These are phyloP conservation scores for Botia kubotai DNA, from an alignment of 2,797 vertebrate genomes.

Conservation along the genomic window DNA sequence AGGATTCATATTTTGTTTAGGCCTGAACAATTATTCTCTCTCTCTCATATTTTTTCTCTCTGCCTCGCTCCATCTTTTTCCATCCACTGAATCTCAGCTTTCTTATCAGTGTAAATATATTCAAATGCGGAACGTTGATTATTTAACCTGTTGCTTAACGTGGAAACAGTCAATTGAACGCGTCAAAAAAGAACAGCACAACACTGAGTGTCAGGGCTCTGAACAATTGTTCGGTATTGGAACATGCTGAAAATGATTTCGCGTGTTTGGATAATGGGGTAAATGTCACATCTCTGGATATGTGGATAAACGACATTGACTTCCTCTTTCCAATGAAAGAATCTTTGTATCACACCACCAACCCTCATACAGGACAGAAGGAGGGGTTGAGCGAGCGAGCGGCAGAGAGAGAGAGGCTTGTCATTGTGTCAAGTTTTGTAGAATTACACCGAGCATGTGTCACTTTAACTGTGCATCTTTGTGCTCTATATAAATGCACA, in stretches of 20 bases:
- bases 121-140: neutral
- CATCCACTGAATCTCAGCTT: neutral
- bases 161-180: neutral
- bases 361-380: slow-evolving; percentile 4
- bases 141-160: neutral
- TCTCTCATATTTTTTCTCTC: neutral
- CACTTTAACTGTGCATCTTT: slow-evolving; percentile 10
- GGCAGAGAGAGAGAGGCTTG: neutral
- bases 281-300: slow-evolving; percentile 11
- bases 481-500: slow-evolving; percentile 19
- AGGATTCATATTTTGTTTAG: too few relatives aligned
- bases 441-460: slow-evolving; percentile 20
- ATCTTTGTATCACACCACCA: slow-evolving; percentile 31
- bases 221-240: neutral
- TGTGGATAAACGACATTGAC: neutral
- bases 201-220: neutral
- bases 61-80: neutral
- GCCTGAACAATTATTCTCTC: too few relatives aligned
- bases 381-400: neutral
- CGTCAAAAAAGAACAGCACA: neutral
- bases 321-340: slow-evolving; percentile 38
- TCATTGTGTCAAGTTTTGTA: slow-evolving; percentile 16
- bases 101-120: neutral
- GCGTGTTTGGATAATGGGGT: neutral
- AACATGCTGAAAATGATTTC: neutral